Percentiles rank a stretch among this genome's conserved stretches.
phyloP scores from a whole-genome alignment of 1,140 invertebrate species.

The Lepidurus couesii region DNA sequence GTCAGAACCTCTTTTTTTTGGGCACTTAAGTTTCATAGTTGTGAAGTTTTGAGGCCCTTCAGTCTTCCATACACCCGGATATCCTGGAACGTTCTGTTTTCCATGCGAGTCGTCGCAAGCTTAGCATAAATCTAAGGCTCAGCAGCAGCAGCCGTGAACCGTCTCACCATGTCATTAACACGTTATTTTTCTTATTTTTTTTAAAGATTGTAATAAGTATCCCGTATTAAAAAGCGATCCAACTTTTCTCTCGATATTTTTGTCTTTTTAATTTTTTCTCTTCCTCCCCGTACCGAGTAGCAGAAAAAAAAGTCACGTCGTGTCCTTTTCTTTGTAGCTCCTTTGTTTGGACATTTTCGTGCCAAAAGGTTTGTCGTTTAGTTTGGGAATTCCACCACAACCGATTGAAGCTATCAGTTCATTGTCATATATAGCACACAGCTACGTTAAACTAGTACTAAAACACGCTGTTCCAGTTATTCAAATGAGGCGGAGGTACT shows the following conservation, averaged over 20 bases:
- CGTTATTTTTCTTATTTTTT: not conserved
- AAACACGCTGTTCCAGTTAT: slow-evolving; percentile 18
- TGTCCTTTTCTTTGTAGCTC: not conserved
- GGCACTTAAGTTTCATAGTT: not conserved
- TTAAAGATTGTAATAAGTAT: not conserved
- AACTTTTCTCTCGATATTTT: not conserved
- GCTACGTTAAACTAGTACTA: slow-evolving; percentile 5
- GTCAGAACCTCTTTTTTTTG: slow-evolving; percentile 7
- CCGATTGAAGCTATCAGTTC: not conserved
- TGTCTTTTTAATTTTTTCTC: not conserved
- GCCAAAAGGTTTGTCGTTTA: not conserved
- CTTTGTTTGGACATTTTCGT: not conserved
- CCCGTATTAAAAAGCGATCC: not conserved
- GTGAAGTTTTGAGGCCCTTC: slow-evolving; percentile 15
- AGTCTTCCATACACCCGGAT: not conserved
- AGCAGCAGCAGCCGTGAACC: not conserved
- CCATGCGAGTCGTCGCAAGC: not conserved
- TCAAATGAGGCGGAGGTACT: not conserved
- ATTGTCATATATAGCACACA: not conserved
- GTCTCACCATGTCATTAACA: not conserved
- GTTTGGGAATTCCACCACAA: not conserved
- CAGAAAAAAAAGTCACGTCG: not conserved
- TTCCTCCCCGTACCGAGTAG: not conserved
- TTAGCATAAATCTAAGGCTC: slow-evolving; percentile 4
- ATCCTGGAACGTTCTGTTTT: not conserved